Percentiles rank a stretch among this genome's conserved stretches.
phyloP scores from a whole-genome alignment of 2,797 vertebrate species.

The Nothura maculosa region DNA sequence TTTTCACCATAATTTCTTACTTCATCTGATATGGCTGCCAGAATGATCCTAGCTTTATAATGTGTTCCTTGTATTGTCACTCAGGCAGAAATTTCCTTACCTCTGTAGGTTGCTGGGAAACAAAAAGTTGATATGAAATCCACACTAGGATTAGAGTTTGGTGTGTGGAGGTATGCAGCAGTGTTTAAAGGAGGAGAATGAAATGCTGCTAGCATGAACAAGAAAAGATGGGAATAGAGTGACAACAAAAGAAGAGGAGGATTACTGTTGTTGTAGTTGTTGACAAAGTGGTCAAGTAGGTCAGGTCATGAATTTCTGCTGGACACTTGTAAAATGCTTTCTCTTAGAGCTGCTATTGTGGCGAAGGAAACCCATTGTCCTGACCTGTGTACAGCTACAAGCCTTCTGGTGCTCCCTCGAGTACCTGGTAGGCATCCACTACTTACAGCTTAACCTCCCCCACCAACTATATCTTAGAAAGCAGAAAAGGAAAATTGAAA shows the following conservation, averaged over 20 bases:
- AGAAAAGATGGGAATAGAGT: not conserved
- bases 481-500: fast-evolving
- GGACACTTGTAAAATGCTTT: not conserved
- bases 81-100: not conserved
- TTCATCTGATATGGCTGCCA: not conserved
- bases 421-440: not conserved
- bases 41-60: not conserved
- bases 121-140: not conserved
- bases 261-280: not conserved
- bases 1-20: not conserved
- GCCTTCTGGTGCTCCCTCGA: not conserved
- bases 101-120: not conserved
- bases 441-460: not conserved
- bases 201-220: not conserved
- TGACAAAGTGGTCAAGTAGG: not conserved
- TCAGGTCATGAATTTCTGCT: not conserved
- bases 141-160: not conserved
- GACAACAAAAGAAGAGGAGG: not conserved
- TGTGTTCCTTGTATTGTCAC: not conserved
- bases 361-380: not conserved
- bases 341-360: not conserved
- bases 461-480: not conserved
- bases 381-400: not conserved
- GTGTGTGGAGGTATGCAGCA: not conserved
- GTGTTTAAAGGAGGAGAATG: not conserved